Base-by-base conservation (phyloP, 2,888 invertebrate genomes). In the Nemoura dubitans region DNA sequence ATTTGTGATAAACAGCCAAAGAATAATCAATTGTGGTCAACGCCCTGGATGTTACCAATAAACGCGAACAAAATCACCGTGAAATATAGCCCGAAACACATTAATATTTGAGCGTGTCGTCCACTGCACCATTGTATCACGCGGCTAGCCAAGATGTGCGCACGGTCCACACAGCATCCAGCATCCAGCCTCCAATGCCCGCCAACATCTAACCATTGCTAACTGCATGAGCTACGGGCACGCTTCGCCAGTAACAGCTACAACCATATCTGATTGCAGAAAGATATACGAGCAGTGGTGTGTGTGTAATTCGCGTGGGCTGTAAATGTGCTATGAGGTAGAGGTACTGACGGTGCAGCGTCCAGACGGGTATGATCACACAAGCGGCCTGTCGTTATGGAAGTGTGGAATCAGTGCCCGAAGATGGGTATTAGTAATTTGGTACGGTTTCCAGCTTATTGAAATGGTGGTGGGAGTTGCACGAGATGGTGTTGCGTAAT, bases 231-330 rank as follows among this genome's bases (percentile, higher is more conserved):
- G 59, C 3, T 59, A 59, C 36, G 59, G 16, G 59, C 59, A 59
- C 59, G 21, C 59, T 59, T 59, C 59, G 2, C 16, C 1, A 21
- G 2, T 59, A 59, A 59, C 59, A 59, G 21, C 59, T 21, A 1
- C 16, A 21, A 14, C 59, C 27, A 26, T 28, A 78, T 78, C 78
- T 78, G 78, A 78, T 28, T 26, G 78, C 27, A 7, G 25, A 78
- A 26, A 78, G 26, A 78, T 78, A 78, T 78, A 59, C 59, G 59
- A 59, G 10, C 36, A n/a, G n/a, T 21, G 25, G 25, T n/a, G n/a
- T n/a, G n/a, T 21, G 76, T 76, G 76, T 76, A 76, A 76, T 76
- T 76, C 76, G 76, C 76, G 76, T 76, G 25, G 76, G 76, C 21
- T 25, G 76, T 3, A 5, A 3, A 21, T 25, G 76, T 21, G n/a